Base-by-base conservation (phyloP, 2,113 vertebrate genomes). In the Panurus biarmicus region DNA sequence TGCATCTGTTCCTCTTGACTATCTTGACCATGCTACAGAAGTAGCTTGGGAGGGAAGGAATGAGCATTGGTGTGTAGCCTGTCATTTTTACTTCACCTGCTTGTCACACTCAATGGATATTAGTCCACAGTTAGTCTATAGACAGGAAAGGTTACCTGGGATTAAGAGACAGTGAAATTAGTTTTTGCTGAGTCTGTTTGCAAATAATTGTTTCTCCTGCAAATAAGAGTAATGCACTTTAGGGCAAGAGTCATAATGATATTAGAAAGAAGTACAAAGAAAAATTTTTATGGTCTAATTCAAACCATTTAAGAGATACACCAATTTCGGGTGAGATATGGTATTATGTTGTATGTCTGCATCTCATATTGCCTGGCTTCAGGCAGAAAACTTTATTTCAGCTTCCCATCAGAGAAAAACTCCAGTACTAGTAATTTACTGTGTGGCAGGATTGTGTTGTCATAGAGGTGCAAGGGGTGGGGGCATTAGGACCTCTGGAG, bases 261-360 rank as follows among this genome's bases (percentile, higher is more conserved):
- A 51, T 26, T 80, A 45, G 24, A 53, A 61, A 60, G 15, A 83
- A 71, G 21, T 26, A 9, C 19, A 72, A 53, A 67, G 54, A 53
- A 17, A 66, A 56, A 57, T 69, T 9, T 42, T 25, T 54, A 47
- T 58, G 15, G 18, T 44, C 40, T 61, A 76, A 38, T 69, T 58
- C 4, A 29, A 12, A 11, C 12, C 18, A 33, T 42, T 77, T 70
- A 65, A 48, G 7, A 78, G 36, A 54, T 65, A 38, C 29, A 53
- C 12, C n/a, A 35, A 2, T 88, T 92, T 54, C 0, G 2, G 5
- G 11, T 84, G 44, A 84, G 40, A 21, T 31, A 26, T 0, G 0
- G 9, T 61, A 16, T 61, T 73, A 14, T 10, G 4, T 42, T 76
- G 8, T 38, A 12, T 2, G 1, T 48, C 42, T 80, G 1, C 45